Base-by-base conservation (phyloP, 2,113 vertebrate species). In the Chloroceryle aenea region DNA sequence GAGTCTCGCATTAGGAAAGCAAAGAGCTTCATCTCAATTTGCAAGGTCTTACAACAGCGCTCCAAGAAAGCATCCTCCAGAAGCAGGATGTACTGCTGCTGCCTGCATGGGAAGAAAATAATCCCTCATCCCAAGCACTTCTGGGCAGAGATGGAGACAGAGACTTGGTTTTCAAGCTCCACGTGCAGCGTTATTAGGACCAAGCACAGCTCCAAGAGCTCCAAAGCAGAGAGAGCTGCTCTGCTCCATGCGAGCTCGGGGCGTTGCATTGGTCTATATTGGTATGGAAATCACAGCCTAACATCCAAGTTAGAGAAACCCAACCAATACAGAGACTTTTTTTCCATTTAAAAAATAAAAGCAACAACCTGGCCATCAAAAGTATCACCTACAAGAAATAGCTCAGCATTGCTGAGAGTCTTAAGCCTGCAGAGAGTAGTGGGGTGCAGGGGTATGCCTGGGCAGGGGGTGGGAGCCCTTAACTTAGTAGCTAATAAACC, bases 401-500 rank as follows among this genome's bases (percentile, higher is more conserved):
- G 69, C 64, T 48, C 23, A 7, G 38, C 71, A 53, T 66, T 67
- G 52, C 61, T 79, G 72, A 58, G 61, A 53, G 66, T n/a, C 76
- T 53, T 56, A 58, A 67, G 14, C 38, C 16, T 17, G 29, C 26
- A 22, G 68, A 75, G 72, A 58, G 45, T 72, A 27, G 76, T 29
- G 0, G 87, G 73, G 76, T 72, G 91, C 72, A 66, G 47, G 66
- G 67, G 32, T 19, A 12, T 0, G 2, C 26, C 69, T 2, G 8
- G 55, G 83, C 62, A 75, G 89, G 76, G 62, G 85, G 63, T 62
- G 73, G 38, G 52, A 87, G 56, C 85, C 85, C 74, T 84, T 58
- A 62, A 69, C 59, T 89, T 61, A 18, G 47, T 15, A 42, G 69
- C 89, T 93, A 86, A 88, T 93, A 85, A 95, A 95, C 64, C 84